Conservation (phyloP, 2,888 invertebrate species). For the Julus scanicus region DNA sequence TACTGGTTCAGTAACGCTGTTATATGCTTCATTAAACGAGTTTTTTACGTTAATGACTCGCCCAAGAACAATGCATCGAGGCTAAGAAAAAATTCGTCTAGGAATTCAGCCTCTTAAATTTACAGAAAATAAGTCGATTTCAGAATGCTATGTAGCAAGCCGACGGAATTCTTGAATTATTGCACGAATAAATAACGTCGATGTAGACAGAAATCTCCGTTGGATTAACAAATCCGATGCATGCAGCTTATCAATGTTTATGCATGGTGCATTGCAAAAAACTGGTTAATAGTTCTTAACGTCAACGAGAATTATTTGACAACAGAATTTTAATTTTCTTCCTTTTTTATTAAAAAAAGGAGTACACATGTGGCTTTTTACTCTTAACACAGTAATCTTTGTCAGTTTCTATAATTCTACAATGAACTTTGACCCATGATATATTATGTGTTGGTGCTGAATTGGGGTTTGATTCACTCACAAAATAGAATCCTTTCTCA, state of each 20-base stretch:
- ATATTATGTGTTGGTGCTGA: not conserved
- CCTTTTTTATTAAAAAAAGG: conserved; percentile 18
- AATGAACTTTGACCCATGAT: not conserved
- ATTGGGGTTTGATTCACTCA: not conserved
- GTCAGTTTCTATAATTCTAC: not conserved
- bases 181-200: not conserved
- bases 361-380: not conserved
- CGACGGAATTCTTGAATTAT: not conserved
- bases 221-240: not conserved
- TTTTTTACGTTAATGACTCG: too few relatives aligned
- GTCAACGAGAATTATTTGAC: conserved; percentile 1
- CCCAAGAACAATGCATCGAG: not conserved
- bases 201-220: not conserved
- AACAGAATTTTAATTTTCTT: conserved; percentile 18
- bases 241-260: not conserved
- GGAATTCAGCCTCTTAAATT: not conserved
- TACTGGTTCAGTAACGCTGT: not conserved
- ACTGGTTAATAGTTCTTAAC: not conserved
- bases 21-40: not conserved
- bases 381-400: not conserved
- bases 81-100: not conserved
- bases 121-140: not conserved
- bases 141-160: not conserved
- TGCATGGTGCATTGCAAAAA: not conserved
- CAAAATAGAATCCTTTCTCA: not conserved